phyloP scores from a whole-genome alignment of 2,888 invertebrate genomes.

The Hypolimnas misippus region DNA sequence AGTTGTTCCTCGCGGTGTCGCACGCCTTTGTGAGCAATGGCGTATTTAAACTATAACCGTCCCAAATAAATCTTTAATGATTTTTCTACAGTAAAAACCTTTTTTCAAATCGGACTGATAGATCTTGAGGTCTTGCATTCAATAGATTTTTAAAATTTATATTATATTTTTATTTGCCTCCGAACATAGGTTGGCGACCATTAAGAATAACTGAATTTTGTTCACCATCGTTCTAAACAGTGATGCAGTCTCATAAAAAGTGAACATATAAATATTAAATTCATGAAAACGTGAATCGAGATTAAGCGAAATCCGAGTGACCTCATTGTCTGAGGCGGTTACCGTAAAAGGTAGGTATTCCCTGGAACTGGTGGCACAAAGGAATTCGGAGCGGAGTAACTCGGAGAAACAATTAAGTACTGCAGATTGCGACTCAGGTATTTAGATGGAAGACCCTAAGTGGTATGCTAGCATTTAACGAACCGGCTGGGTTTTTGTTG shows the following conservation, averaged over 20 bases:
- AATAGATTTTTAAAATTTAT: no score
- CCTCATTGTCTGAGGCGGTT: conserved; percentile 13
- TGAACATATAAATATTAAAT: not conserved
- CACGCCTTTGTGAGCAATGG: no score
- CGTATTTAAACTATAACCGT: no score
- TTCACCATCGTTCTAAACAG: not conserved
- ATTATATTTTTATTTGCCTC: no score
- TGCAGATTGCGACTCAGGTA: conserved; percentile 23
- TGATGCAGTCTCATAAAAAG: not conserved
- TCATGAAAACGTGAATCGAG: not conserved
- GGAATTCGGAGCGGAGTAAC: conserved; percentile 18
- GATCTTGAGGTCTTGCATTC: no score
- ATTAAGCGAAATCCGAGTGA: conserved; percentile 6
- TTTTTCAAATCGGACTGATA: no score
- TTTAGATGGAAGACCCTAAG: conserved; percentile 17
- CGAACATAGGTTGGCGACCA: no score
- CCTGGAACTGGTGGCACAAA: conserved; percentile 25
- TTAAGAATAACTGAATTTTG: no score
- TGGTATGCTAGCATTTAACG: conserved; percentile 13
- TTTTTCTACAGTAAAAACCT: no score
- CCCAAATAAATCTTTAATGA: no score
- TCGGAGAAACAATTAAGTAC: conserved; percentile 27
- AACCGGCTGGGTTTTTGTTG: conserved; percentile 17
- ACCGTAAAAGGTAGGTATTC: conserved; percentile 25
- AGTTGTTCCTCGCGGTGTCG: no score